A percentile compares a stretch with the other conserved stretches of the same genome.
These are phyloP conservation scores for Hoplodrina ambigua DNA, from an alignment of 2,888 invertebrate genomes.

Conservation along the genomic window DNA sequence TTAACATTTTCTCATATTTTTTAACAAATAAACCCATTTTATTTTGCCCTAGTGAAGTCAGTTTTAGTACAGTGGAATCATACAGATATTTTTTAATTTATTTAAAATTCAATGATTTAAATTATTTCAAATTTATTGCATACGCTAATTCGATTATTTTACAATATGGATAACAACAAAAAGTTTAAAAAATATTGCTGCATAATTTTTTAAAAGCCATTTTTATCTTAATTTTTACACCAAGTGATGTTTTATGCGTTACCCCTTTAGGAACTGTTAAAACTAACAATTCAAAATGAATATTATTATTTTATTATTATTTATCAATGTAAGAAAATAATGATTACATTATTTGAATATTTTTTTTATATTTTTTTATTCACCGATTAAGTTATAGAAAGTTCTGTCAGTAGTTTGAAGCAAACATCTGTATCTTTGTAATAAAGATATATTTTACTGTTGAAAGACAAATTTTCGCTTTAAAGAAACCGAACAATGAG, in stretches of 20 bases:
- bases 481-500: constrained; percentile 32
- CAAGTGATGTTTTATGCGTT: neutral
- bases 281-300: constrained; percentile 2
- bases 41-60: constrained; percentile 66
- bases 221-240: constrained; percentile 22
- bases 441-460: constrained; percentile 22
- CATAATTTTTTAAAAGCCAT: constrained; percentile 38
- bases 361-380: neutral
- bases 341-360: neutral
- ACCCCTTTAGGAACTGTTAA: neutral
- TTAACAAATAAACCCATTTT: constrained; percentile 73
- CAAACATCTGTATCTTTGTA: constrained; percentile 6
- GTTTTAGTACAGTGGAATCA: constrained; percentile 29
- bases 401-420: neutral
- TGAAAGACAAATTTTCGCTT: constrained; percentile 35
- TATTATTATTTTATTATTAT: neutral
- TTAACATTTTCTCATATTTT: constrained; percentile 78
- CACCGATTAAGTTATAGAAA: neutral
- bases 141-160: constrained; percentile 10
- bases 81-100: constrained; percentile 19
- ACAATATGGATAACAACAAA: constrained; percentile 16
- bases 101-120: constrained; percentile 24
- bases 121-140: constrained; percentile 32
- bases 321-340: neutral
- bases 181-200: constrained; percentile 6